Evolutionary conservation across 2,888 invertebrate genomes (phyloP), one percentile per base, ranked within the genome.

Genomic region (Labia minor): DNA sequence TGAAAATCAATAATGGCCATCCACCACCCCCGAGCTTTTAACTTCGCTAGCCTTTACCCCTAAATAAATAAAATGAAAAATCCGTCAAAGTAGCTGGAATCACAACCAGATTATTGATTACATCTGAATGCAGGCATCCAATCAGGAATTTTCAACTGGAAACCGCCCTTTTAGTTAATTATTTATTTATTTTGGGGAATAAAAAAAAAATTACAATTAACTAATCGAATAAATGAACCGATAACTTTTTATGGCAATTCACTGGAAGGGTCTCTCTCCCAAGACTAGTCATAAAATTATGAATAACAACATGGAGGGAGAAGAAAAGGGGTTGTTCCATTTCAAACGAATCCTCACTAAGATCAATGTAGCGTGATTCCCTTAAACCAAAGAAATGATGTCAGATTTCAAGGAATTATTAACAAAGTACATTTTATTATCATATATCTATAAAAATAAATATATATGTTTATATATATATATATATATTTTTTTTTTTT

Each of bases 311-410:
- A 4, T 49, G 14, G 14, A 49, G 49, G 49, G 49, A 8, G 14
- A 49, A 49, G 14, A 49, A 49, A 49, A 49, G 49, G 49, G 49
- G 49, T 49, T 49, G 49, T 49, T 49, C 2, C 2, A 14, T 14
- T 14, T 4, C 2, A 14, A 8, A n/a, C 49, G 2, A 49, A 49
- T 4, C 3, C 49, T 49, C n/a, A 8, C 49, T 49, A 49, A 14
- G 49, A 49, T 49, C 49, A 49, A 49, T 49, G 49, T 49, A 49
- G 49, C 49, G 49, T 49, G 49, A 49, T 49, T 49, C 49, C 49
- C 49, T 49, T n/a, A 16, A 49, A 14, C 49, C 49, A 14, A n/a
- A 49, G 49, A 49, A 8, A 49, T 4, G 3, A 4, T 49, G 49
- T 49, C n/a, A 16, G 8, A n/a, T 4, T 3, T 10, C 49, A 14